phyloP scores from a whole-genome alignment of 2,888 invertebrate species.

The Linyphia triangularis region DNA sequence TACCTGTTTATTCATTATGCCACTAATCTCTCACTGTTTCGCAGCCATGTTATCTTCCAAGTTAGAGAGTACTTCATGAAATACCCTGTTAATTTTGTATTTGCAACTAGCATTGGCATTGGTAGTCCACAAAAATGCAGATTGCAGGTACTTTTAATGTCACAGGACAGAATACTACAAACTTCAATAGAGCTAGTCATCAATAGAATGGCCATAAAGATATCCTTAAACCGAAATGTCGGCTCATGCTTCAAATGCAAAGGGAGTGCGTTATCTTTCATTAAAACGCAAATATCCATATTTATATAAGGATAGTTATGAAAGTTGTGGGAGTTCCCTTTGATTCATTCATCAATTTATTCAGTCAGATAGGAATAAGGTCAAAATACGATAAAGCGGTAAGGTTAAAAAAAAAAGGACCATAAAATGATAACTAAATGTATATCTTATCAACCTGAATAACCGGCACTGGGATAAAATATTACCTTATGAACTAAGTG shows the following conservation, averaged over 20 bases:
- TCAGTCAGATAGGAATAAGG: slow-evolving; percentile 17
- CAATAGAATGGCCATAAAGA: neutral
- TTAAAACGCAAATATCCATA: neutral
- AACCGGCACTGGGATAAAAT: slow-evolving; percentile 12
- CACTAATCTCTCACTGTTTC: too few species aligned
- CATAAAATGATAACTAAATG: slow-evolving; percentile 7
- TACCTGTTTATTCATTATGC: too few species aligned
- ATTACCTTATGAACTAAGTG: too few species aligned
- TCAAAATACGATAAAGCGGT: slow-evolving; percentile 42
- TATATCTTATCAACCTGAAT: slow-evolving; percentile 14
- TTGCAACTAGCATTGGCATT: too few species aligned
- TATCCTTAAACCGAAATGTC: neutral
- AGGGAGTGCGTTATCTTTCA: neutral
- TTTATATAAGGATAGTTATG: neutral
- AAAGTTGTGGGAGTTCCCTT: neutral
- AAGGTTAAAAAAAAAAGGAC: slow-evolving; percentile 3
- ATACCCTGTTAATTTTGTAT: too few species aligned
- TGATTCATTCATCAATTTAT: neutral
- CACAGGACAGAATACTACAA: too few species aligned
- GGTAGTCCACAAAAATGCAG: too few species aligned
- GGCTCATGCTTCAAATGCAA: neutral
- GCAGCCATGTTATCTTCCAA: too few species aligned
- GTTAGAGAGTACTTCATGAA: too few species aligned
- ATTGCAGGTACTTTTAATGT: too few species aligned
- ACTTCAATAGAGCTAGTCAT: too few species aligned